Evolutionary conservation across 1,140 invertebrate species (phyloP), one percentile per base, ranked within the genome.

Genomic region (Holotrichia oblita): DNA sequence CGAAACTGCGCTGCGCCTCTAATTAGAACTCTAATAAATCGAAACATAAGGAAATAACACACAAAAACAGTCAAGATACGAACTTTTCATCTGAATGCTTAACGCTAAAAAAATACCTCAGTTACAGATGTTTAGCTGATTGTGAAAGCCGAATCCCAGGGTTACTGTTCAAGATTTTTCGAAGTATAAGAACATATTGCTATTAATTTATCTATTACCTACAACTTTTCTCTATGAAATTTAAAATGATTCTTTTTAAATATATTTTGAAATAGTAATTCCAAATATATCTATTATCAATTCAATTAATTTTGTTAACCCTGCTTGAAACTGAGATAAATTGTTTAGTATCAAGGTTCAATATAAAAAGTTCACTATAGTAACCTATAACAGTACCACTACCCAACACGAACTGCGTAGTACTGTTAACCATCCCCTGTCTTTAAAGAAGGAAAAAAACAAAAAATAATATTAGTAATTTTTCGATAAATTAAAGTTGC

Each of bases 31-130:
- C 61, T 69, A 69, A 69, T 69, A 69, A 69, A 69, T 77, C 76
- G 42, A 59, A 69, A 69, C 61, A 69, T 69, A 24, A 10, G 22
- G 59, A 69, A 69, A 27, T 69, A 69, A 78, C 41, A 78, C 41
- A 78, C 59, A 72, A 73, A 78, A 74, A 79, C 34, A 76, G 74
- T 79, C 78, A 79, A 79, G 78, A 79, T 79, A 79, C 73, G 34
- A 74, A 44, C 73, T 41, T 41, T 74, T 74, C 73, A 74, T 41
- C 8, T 74, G 27, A 74, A 69, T 34, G 61, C 22, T 69, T 69
- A 69, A 69, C 22, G 22, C 27, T 69, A 69, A 69, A 69, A 34
- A 69, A 69, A 69, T 69, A 69, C 27, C 61, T 22, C 61, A 69
- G 27, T 27, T 27, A 6, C 48, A 55, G 48, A 55, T 17, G 14